Percentiles rank a stretch among this genome's conserved stretches.
phyloP scores from a whole-genome alignment of 2,888 invertebrate genomes.

The Dicranocentrus wangi region DNA sequence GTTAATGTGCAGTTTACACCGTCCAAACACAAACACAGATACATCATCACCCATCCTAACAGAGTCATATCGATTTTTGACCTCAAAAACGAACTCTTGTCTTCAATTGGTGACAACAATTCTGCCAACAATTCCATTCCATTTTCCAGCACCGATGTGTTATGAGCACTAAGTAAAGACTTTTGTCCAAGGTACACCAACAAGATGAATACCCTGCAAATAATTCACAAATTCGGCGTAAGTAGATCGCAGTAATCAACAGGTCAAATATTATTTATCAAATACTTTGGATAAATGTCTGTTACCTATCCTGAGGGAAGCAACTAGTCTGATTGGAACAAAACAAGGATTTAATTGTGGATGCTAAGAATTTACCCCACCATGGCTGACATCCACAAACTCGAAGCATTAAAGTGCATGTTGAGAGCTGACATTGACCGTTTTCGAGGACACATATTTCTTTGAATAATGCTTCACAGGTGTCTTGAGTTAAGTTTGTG shows the following conservation, averaged over 20 bases:
- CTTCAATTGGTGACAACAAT: slow-evolving; percentile 72
- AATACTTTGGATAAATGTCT: background rate
- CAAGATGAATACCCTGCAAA: slow-evolving; percentile 85
- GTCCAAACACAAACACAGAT: slow-evolving; percentile 83
- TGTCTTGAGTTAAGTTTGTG: slow-evolving; percentile 75
- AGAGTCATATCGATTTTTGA: slow-evolving; percentile 80
- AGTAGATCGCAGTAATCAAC: background rate
- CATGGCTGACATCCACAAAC: slow-evolving; percentile 85
- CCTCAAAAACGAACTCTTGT: slow-evolving; percentile 75
- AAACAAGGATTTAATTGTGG: slow-evolving; percentile 85
- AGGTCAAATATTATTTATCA: background rate
- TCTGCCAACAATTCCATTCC: slow-evolving; percentile 74
- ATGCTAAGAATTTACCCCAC: slow-evolving; percentile 94
- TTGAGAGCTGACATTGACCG: slow-evolving; percentile 85
- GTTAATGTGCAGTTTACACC: slow-evolving; percentile 70
- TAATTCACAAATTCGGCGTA: background rate
- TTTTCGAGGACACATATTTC: slow-evolving; percentile 86
- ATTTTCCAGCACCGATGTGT: slow-evolving; percentile 74
- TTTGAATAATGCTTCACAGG: slow-evolving; percentile 82
- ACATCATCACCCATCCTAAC: slow-evolving; percentile 85
- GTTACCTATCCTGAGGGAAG: slow-evolving; percentile 89
- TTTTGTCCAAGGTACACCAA: slow-evolving; percentile 90
- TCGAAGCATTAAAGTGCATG: slow-evolving; percentile 85
- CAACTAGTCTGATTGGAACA: slow-evolving; percentile 85
- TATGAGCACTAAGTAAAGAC: slow-evolving; percentile 81